Base-by-base conservation (phyloP, 2,797 vertebrate species). In the Odontamblyopus rebecca region DNA sequence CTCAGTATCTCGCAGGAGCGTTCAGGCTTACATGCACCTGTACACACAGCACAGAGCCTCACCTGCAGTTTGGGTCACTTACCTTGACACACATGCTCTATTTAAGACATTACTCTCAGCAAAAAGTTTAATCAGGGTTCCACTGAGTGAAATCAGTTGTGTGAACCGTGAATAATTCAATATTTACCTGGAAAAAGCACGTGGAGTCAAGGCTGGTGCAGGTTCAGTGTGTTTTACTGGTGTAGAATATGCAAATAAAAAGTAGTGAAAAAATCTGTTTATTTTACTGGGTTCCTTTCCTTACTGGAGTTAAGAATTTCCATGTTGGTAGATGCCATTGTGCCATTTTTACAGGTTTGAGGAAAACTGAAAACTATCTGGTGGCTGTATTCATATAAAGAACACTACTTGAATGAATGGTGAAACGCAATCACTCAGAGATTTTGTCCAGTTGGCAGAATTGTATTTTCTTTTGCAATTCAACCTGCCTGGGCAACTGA, bases 81-180 rank as follows among this genome's bases (percentile, higher is more conserved):
- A 76, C 68, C 66, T 62, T 50, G 41, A 56, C 73, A 16, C 4
- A 1, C 66, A 78, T 16, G 32, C 69, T 72, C 50, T 68, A 23
- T 35, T 23, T n/a, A 13, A 54, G 62, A 68, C 69, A 79, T 81
- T 67, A 61, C 51, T 73, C 69, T 71, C 1, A n/a, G 29, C 2
- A 66, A 71, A 59, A 61, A 78, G 68, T 73, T 57, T 77, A 85
- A 88, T 87, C 83, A 74, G 69, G 0, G 44, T 71, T 56, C 65
- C 67, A 70, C 69, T 86, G 74, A 79, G 62, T 5, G 26, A 23
- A 23, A 27, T 65, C 18, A 69, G 63, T 62, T 16, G 26, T 48
- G 50, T 68, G 38, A 65, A 35, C 61, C 23, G 23, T 50, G 56
- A 84, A 65, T 59, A 73, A 81, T 78, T 2, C 72, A 77, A 68